phyloP scores from a whole-genome alignment of 2,113 vertebrate species.

The Leptosomus discolor region DNA sequence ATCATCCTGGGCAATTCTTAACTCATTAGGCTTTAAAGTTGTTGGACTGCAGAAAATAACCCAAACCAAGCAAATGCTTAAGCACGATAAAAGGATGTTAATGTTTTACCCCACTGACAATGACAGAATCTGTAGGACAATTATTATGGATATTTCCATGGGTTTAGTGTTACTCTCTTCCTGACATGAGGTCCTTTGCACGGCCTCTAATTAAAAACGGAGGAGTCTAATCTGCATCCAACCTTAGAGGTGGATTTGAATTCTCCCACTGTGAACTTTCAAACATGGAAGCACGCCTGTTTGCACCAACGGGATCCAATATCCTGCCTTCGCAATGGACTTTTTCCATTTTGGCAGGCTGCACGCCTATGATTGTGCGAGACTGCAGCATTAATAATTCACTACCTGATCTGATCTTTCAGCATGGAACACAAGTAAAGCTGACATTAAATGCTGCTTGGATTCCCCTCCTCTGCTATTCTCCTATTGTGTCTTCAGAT shows the following conservation, averaged over 20 bases:
- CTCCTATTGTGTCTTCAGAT: conserved; percentile 12
- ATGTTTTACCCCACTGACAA: conserved; percentile 50
- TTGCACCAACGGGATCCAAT: conserved; percentile 2
- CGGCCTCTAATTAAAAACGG: conserved; percentile 43
- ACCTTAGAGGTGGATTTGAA: not conserved
- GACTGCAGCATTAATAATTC: conserved; percentile 61
- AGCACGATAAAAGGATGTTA: conserved; percentile 48
- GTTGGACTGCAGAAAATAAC: conserved; percentile 19
- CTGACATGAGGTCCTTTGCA: not conserved
- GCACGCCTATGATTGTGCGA: not conserved
- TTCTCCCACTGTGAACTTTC: conserved; percentile 53
- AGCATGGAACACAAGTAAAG: conserved; percentile 48
- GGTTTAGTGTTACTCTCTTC: conserved; percentile 39
- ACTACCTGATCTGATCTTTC: conserved; percentile 53
- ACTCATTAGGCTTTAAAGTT: conserved; percentile 70
- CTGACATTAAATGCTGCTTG: conserved; percentile 37
- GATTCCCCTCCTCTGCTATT: conserved; percentile 14
- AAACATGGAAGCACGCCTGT: conserved; percentile 22
- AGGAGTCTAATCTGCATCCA: conserved; percentile 40
- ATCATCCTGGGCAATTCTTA: conserved; percentile 63
- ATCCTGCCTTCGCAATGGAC: conserved; percentile 29
- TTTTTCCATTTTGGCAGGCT: conserved; percentile 22
- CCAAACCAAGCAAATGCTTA: conserved; percentile 19
- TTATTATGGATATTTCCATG: conserved; percentile 31
- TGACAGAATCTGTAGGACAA: not conserved